Conservation (phyloP, 2,113 vertebrate genomes). For the Sisor rabdophorus region DNA sequence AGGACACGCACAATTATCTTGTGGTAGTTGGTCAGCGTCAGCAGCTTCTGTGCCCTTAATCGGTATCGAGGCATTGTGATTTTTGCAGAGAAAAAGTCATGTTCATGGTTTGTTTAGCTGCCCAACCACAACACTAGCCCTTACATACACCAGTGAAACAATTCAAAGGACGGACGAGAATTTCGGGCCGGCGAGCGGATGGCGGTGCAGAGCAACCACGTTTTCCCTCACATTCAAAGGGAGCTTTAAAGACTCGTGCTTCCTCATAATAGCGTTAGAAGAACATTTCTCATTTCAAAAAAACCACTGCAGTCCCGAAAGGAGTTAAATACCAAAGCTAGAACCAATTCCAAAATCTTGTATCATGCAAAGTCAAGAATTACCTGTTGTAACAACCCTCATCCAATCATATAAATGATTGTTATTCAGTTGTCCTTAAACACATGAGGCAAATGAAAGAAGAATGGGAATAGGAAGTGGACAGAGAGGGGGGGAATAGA, state of each 20-base stretch:
- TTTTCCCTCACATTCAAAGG: constrained; percentile 61
- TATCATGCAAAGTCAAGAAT: constrained; percentile 45
- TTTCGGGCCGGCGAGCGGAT: constrained; percentile 48
- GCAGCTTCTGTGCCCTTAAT: constrained; percentile 60
- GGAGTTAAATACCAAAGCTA: constrained; percentile 61
- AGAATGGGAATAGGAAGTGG: constrained; percentile 24
- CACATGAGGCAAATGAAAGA: constrained; percentile 32
- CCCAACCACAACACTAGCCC: constrained; percentile 76
- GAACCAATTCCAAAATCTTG: constrained; percentile 47
- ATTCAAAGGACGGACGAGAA: constrained; percentile 62
- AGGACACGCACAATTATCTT: constrained; percentile 58
- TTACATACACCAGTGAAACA: constrained; percentile 71
- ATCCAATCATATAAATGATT: constrained; percentile 21
- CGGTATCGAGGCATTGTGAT: constrained; percentile 67
- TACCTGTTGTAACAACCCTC: constrained; percentile 39
- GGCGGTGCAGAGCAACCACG: constrained; percentile 30
- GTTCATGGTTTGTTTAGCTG: constrained; percentile 69
- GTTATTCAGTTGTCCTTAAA: constrained; percentile 40
- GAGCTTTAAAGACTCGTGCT: constrained; percentile 54
- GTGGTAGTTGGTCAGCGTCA: constrained; percentile 60
- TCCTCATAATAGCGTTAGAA: constrained; percentile 35
- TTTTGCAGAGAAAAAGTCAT: constrained; percentile 61
- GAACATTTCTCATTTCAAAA: constrained; percentile 47
- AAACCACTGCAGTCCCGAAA: constrained; percentile 57
- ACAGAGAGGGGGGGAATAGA: constrained; percentile 16